phyloP scores from a whole-genome alignment of 1,140 invertebrate genomes.

The Drosophila suzukii region DNA sequence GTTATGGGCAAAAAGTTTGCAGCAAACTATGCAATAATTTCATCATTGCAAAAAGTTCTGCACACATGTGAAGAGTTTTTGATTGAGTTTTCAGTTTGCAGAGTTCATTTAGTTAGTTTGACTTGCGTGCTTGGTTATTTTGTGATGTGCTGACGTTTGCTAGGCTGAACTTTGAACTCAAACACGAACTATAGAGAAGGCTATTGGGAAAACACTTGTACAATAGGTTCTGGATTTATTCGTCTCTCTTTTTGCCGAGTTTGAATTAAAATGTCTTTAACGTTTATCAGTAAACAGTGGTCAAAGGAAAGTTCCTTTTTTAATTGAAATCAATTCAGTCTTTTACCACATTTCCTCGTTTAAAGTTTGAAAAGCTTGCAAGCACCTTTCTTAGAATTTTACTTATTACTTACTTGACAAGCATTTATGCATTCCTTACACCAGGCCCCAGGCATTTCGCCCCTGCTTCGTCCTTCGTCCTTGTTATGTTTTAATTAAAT shows the following conservation, averaged over 20 bases:
- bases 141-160: slow-evolving; percentile 23
- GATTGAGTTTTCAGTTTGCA: slow-evolving; percentile 67
- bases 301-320: too few species aligned
- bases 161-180: slow-evolving; percentile 15
- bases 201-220: background rate
- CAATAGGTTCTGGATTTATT: too few species aligned
- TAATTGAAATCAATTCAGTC: background rate
- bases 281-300: background rate
- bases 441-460: slow-evolving; percentile 16
- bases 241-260: background rate
- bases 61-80: slow-evolving; percentile 69
- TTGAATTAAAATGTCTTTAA: background rate
- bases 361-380: background rate
- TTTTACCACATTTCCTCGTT: background rate
- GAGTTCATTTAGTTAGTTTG: slow-evolving; percentile 35
- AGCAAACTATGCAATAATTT: slow-evolving; percentile 66
- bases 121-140: slow-evolving; percentile 17
- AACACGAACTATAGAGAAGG: background rate
- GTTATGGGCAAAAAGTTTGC: slow-evolving; percentile 20
- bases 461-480: slow-evolving; percentile 2
- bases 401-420: slow-evolving; percentile 3
- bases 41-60: slow-evolving; percentile 66
- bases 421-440: slow-evolving; percentile 37
- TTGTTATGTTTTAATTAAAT: slow-evolving; percentile 47
- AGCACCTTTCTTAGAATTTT: background rate